Conservation (phyloP, 1,140 invertebrate genomes). For the Lordiphosa mommai region DNA sequence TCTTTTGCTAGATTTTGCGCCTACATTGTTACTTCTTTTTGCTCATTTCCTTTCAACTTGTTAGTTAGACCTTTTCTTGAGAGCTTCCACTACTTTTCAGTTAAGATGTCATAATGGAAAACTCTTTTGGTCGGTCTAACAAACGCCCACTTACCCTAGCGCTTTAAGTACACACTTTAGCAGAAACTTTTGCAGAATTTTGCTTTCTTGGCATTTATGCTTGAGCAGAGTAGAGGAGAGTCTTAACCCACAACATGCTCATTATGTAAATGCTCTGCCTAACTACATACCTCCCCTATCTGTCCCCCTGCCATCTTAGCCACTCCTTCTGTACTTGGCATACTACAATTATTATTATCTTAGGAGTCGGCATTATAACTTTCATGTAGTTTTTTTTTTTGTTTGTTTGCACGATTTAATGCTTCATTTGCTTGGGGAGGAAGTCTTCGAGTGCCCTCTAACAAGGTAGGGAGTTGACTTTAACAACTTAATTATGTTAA, state of each 20-base stretch:
- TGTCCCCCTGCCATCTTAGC: not conserved
- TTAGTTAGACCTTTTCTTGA: too few relatives aligned
- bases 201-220: constrained; percentile 30
- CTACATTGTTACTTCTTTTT: too few relatives aligned
- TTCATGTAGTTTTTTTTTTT: constrained; percentile 34
- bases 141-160: not conserved
- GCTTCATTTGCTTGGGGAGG: constrained; percentile 40
- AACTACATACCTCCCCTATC: not conserved
- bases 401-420: constrained; percentile 55
- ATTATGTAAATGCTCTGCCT: constrained; percentile 45
- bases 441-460: constrained; percentile 18
- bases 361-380: constrained; percentile 45
- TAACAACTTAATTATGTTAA: constrained; percentile 47
- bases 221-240: not conserved
- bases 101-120: not conserved
- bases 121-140: not conserved
- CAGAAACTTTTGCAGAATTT: constrained; percentile 27
- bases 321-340: constrained; percentile 7
- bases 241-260: constrained; percentile 47
- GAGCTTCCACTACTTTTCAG: too few relatives aligned
- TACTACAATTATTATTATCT: constrained; percentile 31
- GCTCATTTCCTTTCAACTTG: too few relatives aligned
- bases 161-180: not conserved
- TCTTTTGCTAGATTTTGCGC: too few relatives aligned
- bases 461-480: constrained; percentile 31